Base-by-base conservation (phyloP, 2,888 invertebrate species). In the Aphodius granarius region DNA sequence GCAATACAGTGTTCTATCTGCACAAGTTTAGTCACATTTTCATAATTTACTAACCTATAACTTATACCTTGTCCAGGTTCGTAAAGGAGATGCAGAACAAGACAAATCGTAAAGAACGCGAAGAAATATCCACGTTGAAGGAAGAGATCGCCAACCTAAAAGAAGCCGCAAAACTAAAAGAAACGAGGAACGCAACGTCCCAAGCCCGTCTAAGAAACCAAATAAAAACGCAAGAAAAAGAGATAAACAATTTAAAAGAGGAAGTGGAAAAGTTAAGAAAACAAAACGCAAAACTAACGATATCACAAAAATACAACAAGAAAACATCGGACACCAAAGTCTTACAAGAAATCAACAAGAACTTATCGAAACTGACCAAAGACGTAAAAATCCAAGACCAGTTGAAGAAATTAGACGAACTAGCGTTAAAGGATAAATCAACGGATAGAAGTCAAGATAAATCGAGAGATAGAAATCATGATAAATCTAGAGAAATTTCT, bases 141-240 rank as follows among this genome's bases (percentile, higher is more conserved):
- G 90, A 91, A 75, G 91, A 94, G 86, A 85, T 95, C 62, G 89
- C 88, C 73, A 89, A 91, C 66, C 85, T 94, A 0, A 92, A 91
- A 84, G 91, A 92, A 78, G 92, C 94, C 79, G 87, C 93, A 17
- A 91, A 91, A 83, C 84, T 91, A n/a, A 94, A 94, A 86, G 95
- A 95, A 81, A 91, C 92, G 16, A 91, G 92, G 81, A 93, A 93
- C 83, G 92, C 92, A 4, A 91, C 93, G 0, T 90, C 91, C 0
- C 93, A 93, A 83, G 94, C 94, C 0, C 89, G 94, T 79, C 88
- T 94, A 9, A 89, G 94, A 18, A 94, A 93, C 79, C 94, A 95
- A 86, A 87, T 94, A 22, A 92, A 94, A 84, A 89, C 91, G 68
- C 86, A 92, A 74, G 94, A 94, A 84, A 92, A 92, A 82, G 94